Evolutionary conservation across 2,888 invertebrate species (phyloP), one percentile per base, ranked within the genome.

Genomic region (Perizoma flavofasciatum): DNA sequence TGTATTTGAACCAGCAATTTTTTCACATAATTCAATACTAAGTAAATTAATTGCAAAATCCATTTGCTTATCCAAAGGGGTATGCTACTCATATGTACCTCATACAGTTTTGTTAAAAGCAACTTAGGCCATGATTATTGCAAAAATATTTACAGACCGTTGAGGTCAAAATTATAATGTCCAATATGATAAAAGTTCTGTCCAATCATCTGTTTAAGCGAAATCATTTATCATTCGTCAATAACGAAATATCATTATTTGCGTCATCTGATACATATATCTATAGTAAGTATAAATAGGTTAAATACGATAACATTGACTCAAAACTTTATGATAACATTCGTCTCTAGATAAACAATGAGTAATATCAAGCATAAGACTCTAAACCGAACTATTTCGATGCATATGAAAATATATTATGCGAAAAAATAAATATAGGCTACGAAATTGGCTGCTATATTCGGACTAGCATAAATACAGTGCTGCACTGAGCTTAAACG

Each of bases 401-500:
- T 75, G 74, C 64, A 69, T 71, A 65, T 79, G 75, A 79, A 76
- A 76, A 78, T 83, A 82, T 70, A 22, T 22, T 22, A 82, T 79
- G 81, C 77, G 82, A 81, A 84, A 85, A 83, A 84, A 85, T 84
- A 83, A 80, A 67, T 69, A 72, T 22, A 70, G 73, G 75, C 74
- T 76, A 82, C 77, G 86, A 22, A 77, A 79, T 84, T 82, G 86
- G 69, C 81, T 86, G 86, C 83, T 78, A 78, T 86, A 77, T 80
- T 73, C 76, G 73, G 89, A 89, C 89, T 89, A 89, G 89, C 82
- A 85, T 85, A 81, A 76, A 80, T 75, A 78, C 75, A 76, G 75
- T 77, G 73, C 81, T 77, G 78, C 71, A 65, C 71, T 76, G 75
- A 80, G 77, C 77, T 75, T 73, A 75, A 73, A 73, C 73, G 78